Conservation (phyloP, 1,140 invertebrate species). For the Colletes gigas region DNA sequence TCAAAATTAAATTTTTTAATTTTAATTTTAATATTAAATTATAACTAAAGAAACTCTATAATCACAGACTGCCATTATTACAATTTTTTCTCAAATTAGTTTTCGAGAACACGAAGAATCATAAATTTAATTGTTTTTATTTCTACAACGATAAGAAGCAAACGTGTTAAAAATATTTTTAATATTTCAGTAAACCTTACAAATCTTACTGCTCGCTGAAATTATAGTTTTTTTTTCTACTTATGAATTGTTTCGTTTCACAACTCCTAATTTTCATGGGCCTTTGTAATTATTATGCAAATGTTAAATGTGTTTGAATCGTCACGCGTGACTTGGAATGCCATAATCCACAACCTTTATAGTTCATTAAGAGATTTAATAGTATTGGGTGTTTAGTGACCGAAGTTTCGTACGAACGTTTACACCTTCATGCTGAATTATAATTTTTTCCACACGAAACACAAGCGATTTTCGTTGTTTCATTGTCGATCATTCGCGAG, state of each 20-base stretch:
- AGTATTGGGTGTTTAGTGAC: neutral
- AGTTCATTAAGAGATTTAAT: neutral
- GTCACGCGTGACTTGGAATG: neutral
- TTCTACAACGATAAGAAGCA: no score
- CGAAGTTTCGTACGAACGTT: neutral
- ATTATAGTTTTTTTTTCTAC: no score
- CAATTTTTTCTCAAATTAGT: no score
- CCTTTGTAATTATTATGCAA: neutral
- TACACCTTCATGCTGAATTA: no score
- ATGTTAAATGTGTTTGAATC: constrained; percentile 1
- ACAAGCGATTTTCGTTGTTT: neutral
- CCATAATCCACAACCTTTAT: neutral
- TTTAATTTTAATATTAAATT: no score
- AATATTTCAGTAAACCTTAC: neutral
- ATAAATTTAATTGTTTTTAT: no score
- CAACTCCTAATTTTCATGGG: neutral
- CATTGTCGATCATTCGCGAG: neutral
- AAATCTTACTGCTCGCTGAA: no score
- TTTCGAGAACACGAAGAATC: no score
- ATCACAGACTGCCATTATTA: no score
- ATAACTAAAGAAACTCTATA: no score
- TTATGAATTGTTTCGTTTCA: neutral
- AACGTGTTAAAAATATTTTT: neutral
- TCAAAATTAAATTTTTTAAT: no score
- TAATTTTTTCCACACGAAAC: neutral